Evolutionary conservation across 2,888 invertebrate genomes (phyloP), one percentile per base, ranked within the genome.

Genomic region (Agrotis exclamationis): DNA sequence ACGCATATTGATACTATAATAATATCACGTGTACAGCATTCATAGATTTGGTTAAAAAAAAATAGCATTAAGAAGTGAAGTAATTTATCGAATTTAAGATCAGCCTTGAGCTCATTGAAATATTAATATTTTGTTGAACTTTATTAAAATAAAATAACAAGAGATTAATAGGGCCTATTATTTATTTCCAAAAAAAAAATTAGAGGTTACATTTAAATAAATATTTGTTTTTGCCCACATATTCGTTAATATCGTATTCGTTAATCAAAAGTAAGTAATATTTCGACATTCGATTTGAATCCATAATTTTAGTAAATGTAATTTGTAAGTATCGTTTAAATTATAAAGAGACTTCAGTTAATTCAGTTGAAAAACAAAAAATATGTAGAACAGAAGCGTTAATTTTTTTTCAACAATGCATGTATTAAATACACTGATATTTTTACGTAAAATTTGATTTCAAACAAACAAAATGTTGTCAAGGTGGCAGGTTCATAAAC

Each of bases 101-200:
- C 48, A 50, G 56, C 70, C 77, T 70, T 72, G 77, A 50, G 48
- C 24, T 45, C n/a, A 56, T 24, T 45, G 11, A 45, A 50, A 50
- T 56, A n/a, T 76, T 68, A 56, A 72, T 22, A 0, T 3, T 1
- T 33, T 33, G 18, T 54, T 5, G n/a, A n/a, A 39, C 39, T 45
- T 20, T 20, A 24, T 45, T 69, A 1, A 54, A 16, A 22, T 22
- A 44, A 65, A 44, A 44, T 71, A n/a, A 28, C n/a, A 76, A 2
- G 0, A 48, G 6, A 18, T 48, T 54, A 48, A 28, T 28, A 16
- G 20, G 2, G 39, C 9, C n/a, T 9, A 13, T 51, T 45, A 74
- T 28, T 28, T 20, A 39, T 22, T 60, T 33, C 0, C 0, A 45
- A n/a, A 24, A 9, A n/a, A 24, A 7, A 33, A 6, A 33, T 28